Conservation (phyloP, 2,888 invertebrate genomes). For the Alsophila aescularia region DNA sequence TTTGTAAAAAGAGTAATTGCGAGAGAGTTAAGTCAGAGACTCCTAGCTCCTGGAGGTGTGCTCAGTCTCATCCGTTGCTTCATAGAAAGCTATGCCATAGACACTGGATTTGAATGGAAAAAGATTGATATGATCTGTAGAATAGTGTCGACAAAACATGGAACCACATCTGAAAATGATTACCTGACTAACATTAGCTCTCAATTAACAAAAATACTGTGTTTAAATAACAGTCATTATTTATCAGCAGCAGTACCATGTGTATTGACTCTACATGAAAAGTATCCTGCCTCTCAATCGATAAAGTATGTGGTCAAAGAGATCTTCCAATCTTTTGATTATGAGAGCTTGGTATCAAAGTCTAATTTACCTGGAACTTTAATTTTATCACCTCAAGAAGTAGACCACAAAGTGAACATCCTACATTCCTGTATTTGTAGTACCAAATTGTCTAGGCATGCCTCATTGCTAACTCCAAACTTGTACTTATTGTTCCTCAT, state of each 20-base stretch:
- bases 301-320: constrained; percentile 56
- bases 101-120: constrained; percentile 87
- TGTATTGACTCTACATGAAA: constrained; percentile 78
- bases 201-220: constrained; percentile 80
- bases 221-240: constrained; percentile 69
- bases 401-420: constrained; percentile 64
- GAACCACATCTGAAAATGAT: constrained; percentile 65
- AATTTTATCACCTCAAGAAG: constrained; percentile 64
- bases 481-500: constrained; percentile 73
- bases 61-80: constrained; percentile 86
- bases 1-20: constrained; percentile 87
- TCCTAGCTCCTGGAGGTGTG: constrained; percentile 86
- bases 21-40: constrained; percentile 84
- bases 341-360: constrained; percentile 46
- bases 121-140: constrained; percentile 87
- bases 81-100: constrained; percentile 81
- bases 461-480: constrained; percentile 63
- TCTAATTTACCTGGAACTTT: constrained; percentile 64
- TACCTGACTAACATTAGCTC: constrained; percentile 82
- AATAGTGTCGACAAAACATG: constrained; percentile 85
- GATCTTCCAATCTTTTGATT: constrained; percentile 59
- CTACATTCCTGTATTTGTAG: constrained; percentile 64
- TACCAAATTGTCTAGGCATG: constrained; percentile 60
- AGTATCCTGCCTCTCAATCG: constrained; percentile 68
- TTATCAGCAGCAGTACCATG: constrained; percentile 82